Conservation (phyloP, 1,140 invertebrate genomes). For the Radopholus similis region DNA sequence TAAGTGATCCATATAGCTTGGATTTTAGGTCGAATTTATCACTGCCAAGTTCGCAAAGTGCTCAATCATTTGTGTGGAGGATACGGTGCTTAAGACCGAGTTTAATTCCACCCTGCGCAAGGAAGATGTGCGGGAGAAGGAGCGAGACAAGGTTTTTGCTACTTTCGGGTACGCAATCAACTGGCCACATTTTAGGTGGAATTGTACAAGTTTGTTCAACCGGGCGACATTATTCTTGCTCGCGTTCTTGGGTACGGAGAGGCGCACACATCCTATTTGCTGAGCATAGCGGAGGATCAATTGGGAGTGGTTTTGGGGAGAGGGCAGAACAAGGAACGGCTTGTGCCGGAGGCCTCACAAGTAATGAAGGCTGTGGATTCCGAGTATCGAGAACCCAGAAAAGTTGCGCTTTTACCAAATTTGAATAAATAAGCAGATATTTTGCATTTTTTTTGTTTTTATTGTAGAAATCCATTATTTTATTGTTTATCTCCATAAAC, state of each 20-base stretch:
- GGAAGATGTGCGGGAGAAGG: constrained; percentile 43
- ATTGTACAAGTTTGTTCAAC: constrained; percentile 41
- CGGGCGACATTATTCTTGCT: constrained; percentile 47
- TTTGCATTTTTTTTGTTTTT: constrained; percentile 22
- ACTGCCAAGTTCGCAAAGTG: constrained; percentile 40
- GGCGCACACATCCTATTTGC: constrained; percentile 42
- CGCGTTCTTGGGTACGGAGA: constrained; percentile 48
- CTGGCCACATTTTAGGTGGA: constrained; percentile 36
- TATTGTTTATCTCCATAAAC: background rate
- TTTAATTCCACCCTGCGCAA: constrained; percentile 46
- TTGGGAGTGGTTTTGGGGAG: constrained; percentile 37
- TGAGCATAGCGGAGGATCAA: constrained; percentile 40
- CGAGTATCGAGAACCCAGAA: constrained; percentile 42
- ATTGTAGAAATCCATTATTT: background rate
- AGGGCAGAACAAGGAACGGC: constrained; percentile 42
- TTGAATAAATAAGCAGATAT: constrained; percentile 39
- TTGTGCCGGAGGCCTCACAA: constrained; percentile 29
- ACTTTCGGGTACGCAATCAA: background rate
- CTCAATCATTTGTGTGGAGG: constrained; percentile 46
- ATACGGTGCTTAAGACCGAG: constrained; percentile 36
- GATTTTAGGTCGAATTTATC: constrained; percentile 25
- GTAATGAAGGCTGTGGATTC: constrained; percentile 22
- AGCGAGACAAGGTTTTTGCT: constrained; percentile 41
- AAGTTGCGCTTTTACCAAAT: constrained; percentile 45
- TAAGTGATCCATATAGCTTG: background rate